Evolutionary conservation across 2,888 invertebrate genomes (phyloP), one percentile per base, ranked within the genome.

Genomic region (Tethea ocularis): DNA sequence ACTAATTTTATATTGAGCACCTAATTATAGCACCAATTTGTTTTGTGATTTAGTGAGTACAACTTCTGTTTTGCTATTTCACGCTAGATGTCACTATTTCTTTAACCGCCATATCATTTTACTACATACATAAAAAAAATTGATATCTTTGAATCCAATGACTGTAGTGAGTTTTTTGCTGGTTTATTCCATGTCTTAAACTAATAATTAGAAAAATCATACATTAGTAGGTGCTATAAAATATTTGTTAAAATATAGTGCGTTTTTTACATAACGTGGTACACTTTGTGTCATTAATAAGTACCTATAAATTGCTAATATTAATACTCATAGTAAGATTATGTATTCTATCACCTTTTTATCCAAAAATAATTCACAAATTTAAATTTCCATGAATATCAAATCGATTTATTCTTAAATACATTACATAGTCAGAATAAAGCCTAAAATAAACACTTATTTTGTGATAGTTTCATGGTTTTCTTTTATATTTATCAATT

Each of bases 11-110:
- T 58, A 67, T 83, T 78, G 78, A 87, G 88, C 88, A 89, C 89
- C 86, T 68, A 75, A 68, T 66, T 68, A 71, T 81, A 89, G 89
- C 89, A 89, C 88, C 88, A 75, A 84, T 83, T 10, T 10, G 56
- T 59, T 22, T 29, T 56, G 52, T 51, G 15, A 15, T 24, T n/a
- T 13, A 15, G 15, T 24, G 15, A 7, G 29, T 36, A 6, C 5
- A 17, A 23, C 24, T 8, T n/a, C 11, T 8, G 23, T 33, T 13
- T 24, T 33, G 54, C 33, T n/a, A 54, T 36, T 33, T 11, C 11
- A 20, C 54, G 33, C 20, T 54, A 54, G 54, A 54, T 54, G 33
- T 20, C 54, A 22, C 33, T 33, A 15, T 52, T 23, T 17, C 17
- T 1, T 17, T 41, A 11, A n/a, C 38, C n/a, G 13, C 15, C 5